These are phyloP conservation scores for Phyllotreta striolata DNA, from an alignment of 2,888 invertebrate species.

Conservation along the genomic window DNA sequence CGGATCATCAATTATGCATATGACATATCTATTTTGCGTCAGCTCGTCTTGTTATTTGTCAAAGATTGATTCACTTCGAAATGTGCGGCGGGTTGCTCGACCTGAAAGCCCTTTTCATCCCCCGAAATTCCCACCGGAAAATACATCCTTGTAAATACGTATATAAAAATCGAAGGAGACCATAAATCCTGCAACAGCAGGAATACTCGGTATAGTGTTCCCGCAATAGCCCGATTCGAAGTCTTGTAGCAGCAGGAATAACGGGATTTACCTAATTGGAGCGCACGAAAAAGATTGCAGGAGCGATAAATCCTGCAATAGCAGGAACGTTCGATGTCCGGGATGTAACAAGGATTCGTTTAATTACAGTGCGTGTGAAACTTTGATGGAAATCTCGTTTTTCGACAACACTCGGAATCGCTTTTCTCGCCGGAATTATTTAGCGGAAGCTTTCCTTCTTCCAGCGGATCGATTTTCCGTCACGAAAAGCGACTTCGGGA, in stretches of 20 bases:
- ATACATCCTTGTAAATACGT: background rate
- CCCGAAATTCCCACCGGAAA: background rate
- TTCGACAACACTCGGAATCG: background rate
- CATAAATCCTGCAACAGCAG: too few relatives aligned
- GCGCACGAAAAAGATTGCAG: too few relatives aligned
- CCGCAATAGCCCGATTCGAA: too few relatives aligned
- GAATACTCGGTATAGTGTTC: too few relatives aligned
- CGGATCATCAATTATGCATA: slow-evolving; percentile 35
- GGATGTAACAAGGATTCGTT: too few relatives aligned
- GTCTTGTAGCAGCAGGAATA: too few relatives aligned
- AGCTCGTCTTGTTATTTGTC: slow-evolving; percentile 33
- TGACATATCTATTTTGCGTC: slow-evolving; percentile 34
- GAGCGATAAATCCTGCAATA: too few relatives aligned
- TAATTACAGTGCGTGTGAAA: too few relatives aligned
- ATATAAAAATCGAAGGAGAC: too few relatives aligned
- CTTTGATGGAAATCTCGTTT: background rate
- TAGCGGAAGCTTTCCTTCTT: slow-evolving; percentile 7
- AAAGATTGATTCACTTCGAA: slow-evolving; percentile 32
- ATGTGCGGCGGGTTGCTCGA: background rate
- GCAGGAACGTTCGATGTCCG: too few relatives aligned
- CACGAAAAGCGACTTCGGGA: slow-evolving; percentile 3
- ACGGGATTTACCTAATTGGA: too few relatives aligned
- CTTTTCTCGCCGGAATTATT: slow-evolving; percentile 10
- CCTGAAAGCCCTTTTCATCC: background rate
- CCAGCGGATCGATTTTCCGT: slow-evolving; percentile 12